These are phyloP conservation scores for Echinometra lucunter DNA, from an alignment of 53 echinoderm and acorn worm genomes.

Conservation along the genomic window DNA sequence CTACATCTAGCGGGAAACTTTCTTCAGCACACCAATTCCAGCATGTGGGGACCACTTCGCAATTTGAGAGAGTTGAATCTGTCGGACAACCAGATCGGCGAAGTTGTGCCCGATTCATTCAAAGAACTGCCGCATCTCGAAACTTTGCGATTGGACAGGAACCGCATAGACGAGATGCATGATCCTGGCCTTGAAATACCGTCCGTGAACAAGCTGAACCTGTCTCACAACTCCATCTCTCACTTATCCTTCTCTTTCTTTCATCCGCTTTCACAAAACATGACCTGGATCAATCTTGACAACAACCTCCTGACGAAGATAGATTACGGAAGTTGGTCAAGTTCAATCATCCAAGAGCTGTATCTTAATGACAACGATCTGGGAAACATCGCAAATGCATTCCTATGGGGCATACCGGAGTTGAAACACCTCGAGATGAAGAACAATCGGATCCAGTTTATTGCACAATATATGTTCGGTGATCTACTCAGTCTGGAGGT, in stretches of 20 bases:
- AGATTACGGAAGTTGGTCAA: background rate
- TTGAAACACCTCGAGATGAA: conserved; percentile 40
- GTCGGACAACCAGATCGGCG: conserved; percentile 30
- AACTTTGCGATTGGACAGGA: conserved; percentile 34
- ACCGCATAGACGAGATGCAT: conserved; percentile 4
- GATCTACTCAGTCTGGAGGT: background rate
- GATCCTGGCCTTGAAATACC: background rate
- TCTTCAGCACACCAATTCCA: background rate
- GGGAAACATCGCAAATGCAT: background rate
- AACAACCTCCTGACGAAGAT: conserved; percentile 32
- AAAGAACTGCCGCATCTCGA: background rate
- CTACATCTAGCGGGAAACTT: conserved; percentile 32
- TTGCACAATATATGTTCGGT: conserved; percentile 10
- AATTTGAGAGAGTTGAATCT: conserved; percentile 5
- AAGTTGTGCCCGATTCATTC: conserved; percentile 25
- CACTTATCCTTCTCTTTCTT: background rate
- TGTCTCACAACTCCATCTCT: conserved; percentile 52
- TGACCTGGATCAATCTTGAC: conserved; percentile 19
- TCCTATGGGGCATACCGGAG: background rate
- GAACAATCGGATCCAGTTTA: conserved; percentile 8
- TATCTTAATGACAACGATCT: conserved; percentile 47
- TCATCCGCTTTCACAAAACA: background rate
- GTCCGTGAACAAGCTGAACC: conserved; percentile 6
- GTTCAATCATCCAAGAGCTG: background rate
- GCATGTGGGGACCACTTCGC: conserved; percentile 21